Base-by-base conservation (phyloP, 1,140 invertebrate genomes). In the Neodiprion virginianus region DNA sequence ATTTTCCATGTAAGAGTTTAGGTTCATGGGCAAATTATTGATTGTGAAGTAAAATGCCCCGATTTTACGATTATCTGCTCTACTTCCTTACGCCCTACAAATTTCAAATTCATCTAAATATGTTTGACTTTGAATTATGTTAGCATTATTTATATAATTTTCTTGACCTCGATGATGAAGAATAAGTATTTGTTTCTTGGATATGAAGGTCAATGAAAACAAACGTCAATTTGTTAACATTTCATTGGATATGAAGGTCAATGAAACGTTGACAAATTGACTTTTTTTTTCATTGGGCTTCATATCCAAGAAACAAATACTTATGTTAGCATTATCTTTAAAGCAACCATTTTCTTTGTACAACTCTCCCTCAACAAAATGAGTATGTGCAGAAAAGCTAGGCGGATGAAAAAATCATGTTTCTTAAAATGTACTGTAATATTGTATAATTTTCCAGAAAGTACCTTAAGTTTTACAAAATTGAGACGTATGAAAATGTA, bases 1-100 rank as follows among this genome's bases (percentile, higher is more conserved):
- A 75, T 79, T 76, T 17, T 77, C 47, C 48, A 80, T 74, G 47
- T 74, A 67, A 1, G 79, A 77, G 72, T 78, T 78, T 14, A 78
- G 66, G 72, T 74, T 49, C 9, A 47, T 10, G 1, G 79, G 77
- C n/a, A 77, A 77, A 75, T 80, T 80, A 49, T 71, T 66, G 17
- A 79, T 47, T 7, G 65, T 76, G 40, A 78, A 80, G 72, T 79
- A 79, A 71, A 79, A 77, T 23, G 69, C 79, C 28, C 74, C 77
- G 10, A 79, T 68, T 67, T 79, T 77, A 69, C 76, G 61, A 73
- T 74, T 71, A 8, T 49, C 69, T 8, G 73, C 71, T 78, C 76
- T 79, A 12, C 47, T 75, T 17, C 73, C 73, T 23, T 77, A 48
- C 4, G 79, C 70, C 61, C 76, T 75, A 21, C 47, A 73, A 14